Conservation (phyloP, 2,888 invertebrate genomes). For the Pardosa pseudoannulata region DNA sequence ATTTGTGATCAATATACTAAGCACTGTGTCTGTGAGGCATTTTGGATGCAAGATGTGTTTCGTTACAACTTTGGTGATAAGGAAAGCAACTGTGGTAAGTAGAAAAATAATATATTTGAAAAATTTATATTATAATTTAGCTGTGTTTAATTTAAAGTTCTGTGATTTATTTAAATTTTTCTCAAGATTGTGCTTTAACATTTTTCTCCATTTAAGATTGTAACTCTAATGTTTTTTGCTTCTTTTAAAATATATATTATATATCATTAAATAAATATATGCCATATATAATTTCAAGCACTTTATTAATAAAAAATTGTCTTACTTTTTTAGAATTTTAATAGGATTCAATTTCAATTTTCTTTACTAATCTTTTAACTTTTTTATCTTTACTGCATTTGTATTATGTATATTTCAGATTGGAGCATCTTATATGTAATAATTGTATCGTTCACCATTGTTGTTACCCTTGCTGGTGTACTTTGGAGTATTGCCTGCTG, state of each 20-base stretch:
- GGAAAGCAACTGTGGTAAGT: constrained; percentile 88
- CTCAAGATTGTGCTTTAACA: constrained; percentile 46
- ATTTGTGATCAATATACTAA: constrained; percentile 89
- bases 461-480: constrained; percentile 76
- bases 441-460: constrained; percentile 79
- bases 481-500: constrained; percentile 77
- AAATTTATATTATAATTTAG: no score
- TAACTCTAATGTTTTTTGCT: no score
- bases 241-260: no score
- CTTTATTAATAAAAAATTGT: no score
- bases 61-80: constrained; percentile 83
- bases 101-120: no score
- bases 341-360: no score
- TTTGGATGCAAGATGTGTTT: constrained; percentile 95
- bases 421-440: constrained; percentile 96
- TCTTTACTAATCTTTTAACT: no score
- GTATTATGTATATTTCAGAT: constrained; percentile 83
- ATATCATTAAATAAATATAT: no score
- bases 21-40: constrained; percentile 92
- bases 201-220: not conserved
- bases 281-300: no score
- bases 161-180: constrained; percentile 44
- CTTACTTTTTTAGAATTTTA: no score
- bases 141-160: no score
- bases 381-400: no score